A percentile compares a stretch with the other conserved stretches of the same genome.
phyloP scores from a whole-genome alignment of 2,888 invertebrate species.

The Leptopilina syphax region DNA sequence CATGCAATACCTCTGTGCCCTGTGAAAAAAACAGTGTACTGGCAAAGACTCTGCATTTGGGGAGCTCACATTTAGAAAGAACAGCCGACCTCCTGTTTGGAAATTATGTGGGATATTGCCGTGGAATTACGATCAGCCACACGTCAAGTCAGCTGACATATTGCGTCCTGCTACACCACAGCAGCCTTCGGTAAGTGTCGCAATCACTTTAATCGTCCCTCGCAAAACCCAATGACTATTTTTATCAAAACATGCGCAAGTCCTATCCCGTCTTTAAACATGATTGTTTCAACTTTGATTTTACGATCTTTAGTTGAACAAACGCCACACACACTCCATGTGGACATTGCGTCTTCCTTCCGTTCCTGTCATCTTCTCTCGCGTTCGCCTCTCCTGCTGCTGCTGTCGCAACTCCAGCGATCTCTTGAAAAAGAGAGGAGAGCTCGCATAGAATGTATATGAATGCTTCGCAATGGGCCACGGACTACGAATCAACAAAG shows the following conservation, averaged over 20 bases:
- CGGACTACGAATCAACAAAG: constrained; percentile 32
- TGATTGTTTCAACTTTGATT: not conserved
- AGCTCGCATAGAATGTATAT: not conserved
- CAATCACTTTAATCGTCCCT: constrained; percentile 50
- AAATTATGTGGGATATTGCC: constrained; percentile 76
- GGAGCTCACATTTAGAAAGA: constrained; percentile 46
- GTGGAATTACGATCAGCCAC: constrained; percentile 74
- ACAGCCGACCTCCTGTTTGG: constrained; percentile 59
- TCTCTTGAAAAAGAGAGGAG: not conserved
- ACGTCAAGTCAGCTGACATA: constrained; percentile 77
- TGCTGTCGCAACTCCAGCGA: constrained; percentile 9
- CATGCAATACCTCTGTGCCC: constrained; percentile 32
- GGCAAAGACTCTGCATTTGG: constrained; percentile 37
- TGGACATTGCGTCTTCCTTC: not conserved
- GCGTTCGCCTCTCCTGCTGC: not conserved
- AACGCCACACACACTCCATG: not conserved
- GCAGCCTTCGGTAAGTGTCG: constrained; percentile 75
- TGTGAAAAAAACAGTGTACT: constrained; percentile 35
- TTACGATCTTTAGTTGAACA: not conserved
- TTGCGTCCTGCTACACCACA: constrained; percentile 76
- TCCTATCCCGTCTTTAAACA: not conserved
- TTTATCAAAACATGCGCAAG: constrained; percentile 26
- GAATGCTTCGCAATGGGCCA: constrained; percentile 14
- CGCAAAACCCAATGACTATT: constrained; percentile 25
- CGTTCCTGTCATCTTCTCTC: constrained; percentile 25